Conservation (phyloP, 2,797 vertebrate species). For the Margarornis squamiger region DNA sequence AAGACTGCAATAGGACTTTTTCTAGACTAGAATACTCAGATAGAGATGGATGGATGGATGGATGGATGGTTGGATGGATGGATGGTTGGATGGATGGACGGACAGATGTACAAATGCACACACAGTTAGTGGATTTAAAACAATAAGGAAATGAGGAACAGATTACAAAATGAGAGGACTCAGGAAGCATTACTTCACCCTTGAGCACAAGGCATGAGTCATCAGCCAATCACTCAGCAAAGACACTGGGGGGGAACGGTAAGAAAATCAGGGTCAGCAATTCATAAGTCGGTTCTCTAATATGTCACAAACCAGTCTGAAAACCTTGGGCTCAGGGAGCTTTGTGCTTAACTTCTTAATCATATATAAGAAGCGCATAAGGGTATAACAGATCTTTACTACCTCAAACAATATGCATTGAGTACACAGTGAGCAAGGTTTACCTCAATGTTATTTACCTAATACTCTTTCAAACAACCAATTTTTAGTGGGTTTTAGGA, state of each 20-base stretch:
- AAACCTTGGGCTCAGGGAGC: background rate
- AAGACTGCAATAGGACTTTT: background rate
- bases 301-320: background rate
- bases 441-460: background rate
- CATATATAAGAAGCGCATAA: background rate
- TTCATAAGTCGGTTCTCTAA: background rate
- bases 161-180: background rate
- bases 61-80: background rate
- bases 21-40: background rate
- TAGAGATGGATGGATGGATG: background rate
- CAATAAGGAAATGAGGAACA: background rate
- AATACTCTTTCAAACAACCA: background rate
- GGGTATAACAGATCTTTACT: background rate
- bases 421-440: background rate
- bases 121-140: background rate
- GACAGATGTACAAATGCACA: background rate
- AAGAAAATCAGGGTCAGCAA: background rate
- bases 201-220: background rate
- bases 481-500: background rate
- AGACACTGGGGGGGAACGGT: background rate
- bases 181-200: slow-evolving; percentile 50
- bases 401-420: background rate
- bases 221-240: background rate
- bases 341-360: background rate
- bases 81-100: background rate